These are phyloP conservation scores for Acanthosepion pharaonis DNA, from an alignment of 2,888 invertebrate genomes.

Conservation along the genomic window DNA sequence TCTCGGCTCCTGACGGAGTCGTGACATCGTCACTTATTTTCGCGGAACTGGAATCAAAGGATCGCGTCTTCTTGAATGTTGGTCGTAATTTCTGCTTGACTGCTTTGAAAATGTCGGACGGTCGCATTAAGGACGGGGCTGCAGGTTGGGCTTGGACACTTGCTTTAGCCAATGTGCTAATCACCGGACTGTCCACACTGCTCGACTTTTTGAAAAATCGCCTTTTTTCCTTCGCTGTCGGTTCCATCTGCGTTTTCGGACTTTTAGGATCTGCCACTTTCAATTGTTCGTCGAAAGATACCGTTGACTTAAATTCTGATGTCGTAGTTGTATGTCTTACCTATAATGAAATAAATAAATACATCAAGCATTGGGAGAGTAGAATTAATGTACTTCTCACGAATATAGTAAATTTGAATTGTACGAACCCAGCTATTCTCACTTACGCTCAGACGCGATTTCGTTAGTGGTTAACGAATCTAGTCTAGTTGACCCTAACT, in stretches of 20 bases:
- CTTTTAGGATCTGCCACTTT: not conserved
- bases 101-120: constrained; percentile 59
- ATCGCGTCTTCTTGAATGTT: constrained; percentile 51
- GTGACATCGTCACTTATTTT: not conserved
- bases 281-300: not conserved
- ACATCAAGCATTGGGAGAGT: not conserved
- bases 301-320: constrained; percentile 36
- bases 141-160: constrained; percentile 57
- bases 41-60: not conserved
- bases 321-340: not conserved
- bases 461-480: too few relatives aligned
- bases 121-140: constrained; percentile 60
- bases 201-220: constrained; percentile 57
- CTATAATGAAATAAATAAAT: constrained; percentile 47
- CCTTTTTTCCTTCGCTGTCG: constrained; percentile 59
- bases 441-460: too few relatives aligned
- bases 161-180: constrained; percentile 57
- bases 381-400: too few relatives aligned
- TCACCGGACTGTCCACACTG: constrained; percentile 61
- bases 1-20: not conserved
- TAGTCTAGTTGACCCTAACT: too few relatives aligned
- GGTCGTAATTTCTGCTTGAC: constrained; percentile 65
- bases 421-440: too few relatives aligned
- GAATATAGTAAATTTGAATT: too few relatives aligned
- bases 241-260: not conserved